Percentiles rank a stretch among this genome's conserved stretches.
phyloP scores from a whole-genome alignment of 2,797 vertebrate species.

The Falco concolor region DNA sequence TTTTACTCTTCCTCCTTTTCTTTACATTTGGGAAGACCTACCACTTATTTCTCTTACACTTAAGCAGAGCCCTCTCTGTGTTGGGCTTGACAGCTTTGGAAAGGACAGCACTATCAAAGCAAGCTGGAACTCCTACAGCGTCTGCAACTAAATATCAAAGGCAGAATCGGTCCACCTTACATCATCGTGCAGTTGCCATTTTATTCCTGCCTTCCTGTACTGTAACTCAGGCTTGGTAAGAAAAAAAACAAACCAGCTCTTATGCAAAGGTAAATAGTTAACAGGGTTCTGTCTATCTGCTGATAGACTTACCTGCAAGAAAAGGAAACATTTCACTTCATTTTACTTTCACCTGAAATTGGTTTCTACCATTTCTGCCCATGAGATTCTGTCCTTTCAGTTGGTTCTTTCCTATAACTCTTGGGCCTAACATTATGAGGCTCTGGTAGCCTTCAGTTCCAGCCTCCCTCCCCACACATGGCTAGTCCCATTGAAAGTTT shows the following conservation, averaged over 20 bases:
- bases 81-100: not conserved
- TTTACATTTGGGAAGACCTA: not conserved
- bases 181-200: not conserved
- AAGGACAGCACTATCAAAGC: not conserved
- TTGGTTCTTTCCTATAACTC: not conserved
- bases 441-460: not conserved
- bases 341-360: not conserved
- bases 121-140: not conserved
- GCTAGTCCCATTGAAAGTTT: not conserved
- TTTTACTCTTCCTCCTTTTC: not conserved
- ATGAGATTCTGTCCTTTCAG: not conserved
- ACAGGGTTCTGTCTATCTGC: not conserved
- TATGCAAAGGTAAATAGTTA: not conserved
- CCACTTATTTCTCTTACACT: not conserved
- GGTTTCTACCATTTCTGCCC: not conserved
- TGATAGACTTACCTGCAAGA: not conserved
- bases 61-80: not conserved
- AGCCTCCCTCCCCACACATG: not conserved
- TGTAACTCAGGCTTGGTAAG: not conserved
- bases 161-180: not conserved
- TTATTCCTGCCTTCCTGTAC: not conserved
- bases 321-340: not conserved
- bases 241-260: not conserved
- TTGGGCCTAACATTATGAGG: not conserved
- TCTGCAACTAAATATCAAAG: not conserved